Base-by-base conservation (phyloP, 2,113 vertebrate species). In the Tachysurus fulvidraco region DNA sequence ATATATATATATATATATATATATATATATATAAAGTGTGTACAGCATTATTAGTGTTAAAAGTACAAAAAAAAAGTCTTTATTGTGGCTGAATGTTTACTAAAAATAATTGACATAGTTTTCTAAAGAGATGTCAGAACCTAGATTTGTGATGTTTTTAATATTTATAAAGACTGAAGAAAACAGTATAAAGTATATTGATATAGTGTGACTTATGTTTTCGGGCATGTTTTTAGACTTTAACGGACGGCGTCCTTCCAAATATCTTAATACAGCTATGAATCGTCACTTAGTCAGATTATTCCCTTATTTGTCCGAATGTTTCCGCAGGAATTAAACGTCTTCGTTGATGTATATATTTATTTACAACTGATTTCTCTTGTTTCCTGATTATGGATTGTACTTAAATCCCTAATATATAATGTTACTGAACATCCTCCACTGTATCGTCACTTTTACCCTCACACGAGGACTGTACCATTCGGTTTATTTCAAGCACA, bases 61-160 rank as follows among this genome's bases (percentile, higher is more conserved):
- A 74, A 87, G 90, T 92, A 89, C 86, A 36, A 1, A 36, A 36
- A 86, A 25, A 89, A 93, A 87, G 88, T 89, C 91, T 94, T 89
- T 93, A 94, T 89, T 89, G 92, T 94, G 92, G 94, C 88, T 94
- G 93, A 94, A 94, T 93, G 94, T 94, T 93, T 92, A 91, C 89
- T 92, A 85, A 94, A 67, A 67, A 67, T 4, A 41, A 74, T 50
- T 93, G 81, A 89, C 88, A 90, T 94, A 93, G 94, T 94, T 95
- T 94, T 94, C 93, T 93, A 94, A 92, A 88, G 91, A 91, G 55
- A 91, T 91, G 89, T 93, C 86, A 81, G 88, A 91, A 87, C 88
- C 83, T 93, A 93, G 91, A 92, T 94, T 93, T 93, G 92, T 94
- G 93, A 88, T 89, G 91, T 93, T 94, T 93, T 94, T 93, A 85